Evolutionary conservation across 2,797 vertebrate species (phyloP), one percentile per base, ranked within the genome.

Genomic region (Poeciliopsis infans): DNA sequence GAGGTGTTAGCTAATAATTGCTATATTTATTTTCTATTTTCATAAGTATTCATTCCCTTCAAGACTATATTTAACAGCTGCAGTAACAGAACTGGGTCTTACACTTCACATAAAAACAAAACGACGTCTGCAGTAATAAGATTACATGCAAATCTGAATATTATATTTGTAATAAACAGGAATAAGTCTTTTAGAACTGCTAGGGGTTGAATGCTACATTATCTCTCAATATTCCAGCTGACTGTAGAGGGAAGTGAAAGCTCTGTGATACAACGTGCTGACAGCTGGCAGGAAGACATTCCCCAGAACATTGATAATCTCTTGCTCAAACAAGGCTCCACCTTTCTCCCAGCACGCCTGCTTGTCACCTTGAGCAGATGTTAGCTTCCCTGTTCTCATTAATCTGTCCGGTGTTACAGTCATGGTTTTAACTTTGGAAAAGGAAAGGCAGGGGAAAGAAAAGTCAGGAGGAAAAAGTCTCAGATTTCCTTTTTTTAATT

Each of bases 271-370:
- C 15, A 96, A 96, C 76, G 98, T 96, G 25, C 96, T 97, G 10
- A 96, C 97, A 5, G 96, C 96, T 28, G 96, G 97, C 77, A 97
- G 96, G 88, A 97, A 97, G 69, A 96, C 96, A 46, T 98, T 97
- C 45, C 96, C 96, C 0, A 95, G 89, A 61, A 97, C 89, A 43
- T 97, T 96, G 31, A 93, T 88, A 86, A 97, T 95, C 87, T 97
- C 97, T 78, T 95, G 94, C 53, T 97, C 88, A 59, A 96, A 97
- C 74, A 92, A 87, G 71, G 89, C 47, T 39, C 97, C 95, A 79
- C 95, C 97, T 85, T 97, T 94, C 86, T 97, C 91, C 96, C 97
- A 98, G 49, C 96, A 95, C 13, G 96, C 89, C 82, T 96, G 95
- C 88, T 97, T 96, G 3, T 97, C 95, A 74, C 93, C 96, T 23